These are phyloP conservation scores for Caenorhabditis elegans DNA, from an alignment of 1,140 invertebrate species.

Conservation along the genomic window WBcel235 BX284605.5:11618001-11618500, in stretches of 20 bases:
- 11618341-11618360: too few relatives aligned
- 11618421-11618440: too few relatives aligned
- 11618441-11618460: too few relatives aligned
- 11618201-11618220: constrained; percentile 13
- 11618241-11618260: constrained; percentile 26
- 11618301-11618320: too few relatives aligned
- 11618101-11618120: constrained; percentile 23
- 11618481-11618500: too few relatives aligned
- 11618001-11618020: constrained; percentile 55
- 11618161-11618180: not conserved
- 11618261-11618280: constrained; percentile 16
- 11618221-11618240: constrained; percentile 26
- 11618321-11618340: too few relatives aligned
- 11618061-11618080: constrained; percentile 55
- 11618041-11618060: constrained; percentile 60
- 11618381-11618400: too few relatives aligned
- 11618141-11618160: too few relatives aligned
- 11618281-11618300: too few relatives aligned
- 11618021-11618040: constrained; percentile 58
- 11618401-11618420: too few relatives aligned
- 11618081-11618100: constrained; percentile 30
- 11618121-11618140: constrained; percentile 1
- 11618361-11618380: too few relatives aligned
- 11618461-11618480: too few relatives aligned
- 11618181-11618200: constrained; percentile 34